These are phyloP conservation scores for Dynastes hyllus DNA, from an alignment of 2,888 invertebrate species.

Conservation along the genomic window DNA sequence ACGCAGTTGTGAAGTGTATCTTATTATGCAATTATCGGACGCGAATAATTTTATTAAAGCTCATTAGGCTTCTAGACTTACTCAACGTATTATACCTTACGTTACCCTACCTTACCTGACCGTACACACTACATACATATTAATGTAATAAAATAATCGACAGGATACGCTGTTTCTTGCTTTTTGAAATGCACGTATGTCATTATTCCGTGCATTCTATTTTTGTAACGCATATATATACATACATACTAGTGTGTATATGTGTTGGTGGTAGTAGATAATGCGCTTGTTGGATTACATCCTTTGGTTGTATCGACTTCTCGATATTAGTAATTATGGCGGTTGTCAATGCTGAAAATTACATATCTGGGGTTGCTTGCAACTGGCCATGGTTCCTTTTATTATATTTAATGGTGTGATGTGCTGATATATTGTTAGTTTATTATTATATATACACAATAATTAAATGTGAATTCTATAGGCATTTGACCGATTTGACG, in stretches of 20 bases:
- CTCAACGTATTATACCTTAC: too few species aligned
- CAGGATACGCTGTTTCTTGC: background rate
- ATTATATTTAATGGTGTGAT: background rate
- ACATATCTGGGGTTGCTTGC: background rate
- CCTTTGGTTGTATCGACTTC: background rate
- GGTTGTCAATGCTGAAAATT: background rate
- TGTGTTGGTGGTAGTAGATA: too few species aligned
- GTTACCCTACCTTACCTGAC: too few species aligned
- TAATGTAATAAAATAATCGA: too few species aligned
- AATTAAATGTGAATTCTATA: too few species aligned
- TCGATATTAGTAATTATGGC: background rate
- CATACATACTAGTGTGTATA: too few species aligned
- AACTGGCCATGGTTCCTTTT: background rate
- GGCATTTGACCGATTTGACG: too few species aligned
- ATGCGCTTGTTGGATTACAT: too few species aligned
- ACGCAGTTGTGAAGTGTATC: background rate
- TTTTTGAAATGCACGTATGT: background rate
- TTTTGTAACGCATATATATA: background rate
- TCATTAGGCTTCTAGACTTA: too few species aligned
- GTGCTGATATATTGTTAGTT: too few species aligned
- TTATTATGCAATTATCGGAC: background rate
- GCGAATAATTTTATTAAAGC: background rate
- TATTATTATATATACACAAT: too few species aligned
- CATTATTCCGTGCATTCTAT: conserved; percentile 8
- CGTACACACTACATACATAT: too few species aligned